phyloP scores from a whole-genome alignment of 2,113 vertebrate genomes.

The Bombycilla garrulus region DNA sequence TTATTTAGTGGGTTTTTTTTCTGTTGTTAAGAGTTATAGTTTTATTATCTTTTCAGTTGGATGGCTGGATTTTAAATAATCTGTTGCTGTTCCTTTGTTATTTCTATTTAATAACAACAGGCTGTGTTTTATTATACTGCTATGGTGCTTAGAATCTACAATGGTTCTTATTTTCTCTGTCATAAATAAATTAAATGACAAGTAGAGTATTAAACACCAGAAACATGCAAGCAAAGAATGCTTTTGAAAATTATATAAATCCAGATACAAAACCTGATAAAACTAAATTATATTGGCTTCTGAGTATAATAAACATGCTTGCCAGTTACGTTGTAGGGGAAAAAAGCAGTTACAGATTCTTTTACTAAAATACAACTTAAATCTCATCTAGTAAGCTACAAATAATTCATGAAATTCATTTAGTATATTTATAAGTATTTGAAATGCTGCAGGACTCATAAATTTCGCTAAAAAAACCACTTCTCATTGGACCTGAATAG shows the following conservation, averaged over 20 bases:
- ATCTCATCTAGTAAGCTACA: slow-evolving; percentile 2
- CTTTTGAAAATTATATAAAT: slow-evolving; percentile 27
- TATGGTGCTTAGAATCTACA: not conserved
- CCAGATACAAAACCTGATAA: not conserved
- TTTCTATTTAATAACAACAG: slow-evolving; percentile 51
- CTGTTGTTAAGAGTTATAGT: not conserved
- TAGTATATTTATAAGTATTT: slow-evolving; percentile 15
- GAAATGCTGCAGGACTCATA: not conserved
- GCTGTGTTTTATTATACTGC: slow-evolving; percentile 28
- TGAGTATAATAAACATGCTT: slow-evolving; percentile 3
- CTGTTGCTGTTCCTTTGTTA: slow-evolving; percentile 45
- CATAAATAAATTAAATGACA: slow-evolving; percentile 39
- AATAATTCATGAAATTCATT: not conserved
- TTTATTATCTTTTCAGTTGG: slow-evolving; percentile 52
- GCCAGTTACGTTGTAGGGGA: not conserved
- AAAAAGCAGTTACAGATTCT: not conserved
- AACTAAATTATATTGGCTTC: slow-evolving; percentile 14
- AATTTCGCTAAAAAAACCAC: not conserved
- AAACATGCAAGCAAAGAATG: slow-evolving; percentile 25
- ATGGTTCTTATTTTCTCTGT: slow-evolving; percentile 2
- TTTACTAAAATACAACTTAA: not conserved
- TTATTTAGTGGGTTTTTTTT: not conserved
- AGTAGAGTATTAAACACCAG: slow-evolving; percentile 1
- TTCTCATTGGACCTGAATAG: not conserved
- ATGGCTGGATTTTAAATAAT: slow-evolving; percentile 45